Evolutionary conservation across 1,140 invertebrate genomes (phyloP).

Genomic region (Tetramorium parvispinum): DNA sequence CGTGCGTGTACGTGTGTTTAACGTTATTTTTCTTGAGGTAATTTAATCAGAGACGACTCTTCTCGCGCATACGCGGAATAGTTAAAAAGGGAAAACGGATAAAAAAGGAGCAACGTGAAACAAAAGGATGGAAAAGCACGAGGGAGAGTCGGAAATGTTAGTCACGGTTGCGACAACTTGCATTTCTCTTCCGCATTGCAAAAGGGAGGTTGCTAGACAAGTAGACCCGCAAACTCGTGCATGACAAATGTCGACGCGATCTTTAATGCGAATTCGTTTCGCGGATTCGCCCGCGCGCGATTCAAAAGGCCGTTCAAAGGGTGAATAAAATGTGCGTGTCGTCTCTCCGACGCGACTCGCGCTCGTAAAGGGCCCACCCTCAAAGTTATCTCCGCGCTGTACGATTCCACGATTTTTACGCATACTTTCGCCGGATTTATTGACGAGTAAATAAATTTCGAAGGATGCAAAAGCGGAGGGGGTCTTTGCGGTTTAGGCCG

Average conservation of each 20-base stretch:
- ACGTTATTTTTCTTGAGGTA: neutral
- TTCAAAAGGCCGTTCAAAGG: neutral
- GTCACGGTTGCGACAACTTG: neutral
- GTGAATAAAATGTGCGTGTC: slow-evolving; percentile 70
- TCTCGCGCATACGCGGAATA: slow-evolving; percentile 3
- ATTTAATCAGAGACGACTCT: slow-evolving; percentile 26
- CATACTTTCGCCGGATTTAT: slow-evolving; percentile 38
- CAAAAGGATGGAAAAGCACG: slow-evolving; percentile 1
- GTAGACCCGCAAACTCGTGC: neutral
- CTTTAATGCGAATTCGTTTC: slow-evolving; percentile 60
- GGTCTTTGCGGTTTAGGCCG: neutral
- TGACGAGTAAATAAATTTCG: slow-evolving; percentile 33
- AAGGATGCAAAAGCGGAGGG: neutral
- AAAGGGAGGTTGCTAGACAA: neutral
- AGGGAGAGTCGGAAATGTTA: slow-evolving; percentile 14
- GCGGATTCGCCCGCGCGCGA: slow-evolving; percentile 45
- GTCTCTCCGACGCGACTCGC: slow-evolving; percentile 10
- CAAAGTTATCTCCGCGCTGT: neutral
- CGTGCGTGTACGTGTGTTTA: neutral
- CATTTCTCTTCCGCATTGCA: slow-evolving; percentile 4
- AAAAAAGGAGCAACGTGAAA: slow-evolving; percentile 13
- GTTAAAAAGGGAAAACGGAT: slow-evolving; percentile 8
- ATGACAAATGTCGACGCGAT: slow-evolving; percentile 9
- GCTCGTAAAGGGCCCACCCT: neutral
- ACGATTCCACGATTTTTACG: slow-evolving; percentile 18